Evolutionary conservation across 2,888 invertebrate genomes (phyloP).

Genomic region (Antheraea assamensis): DNA sequence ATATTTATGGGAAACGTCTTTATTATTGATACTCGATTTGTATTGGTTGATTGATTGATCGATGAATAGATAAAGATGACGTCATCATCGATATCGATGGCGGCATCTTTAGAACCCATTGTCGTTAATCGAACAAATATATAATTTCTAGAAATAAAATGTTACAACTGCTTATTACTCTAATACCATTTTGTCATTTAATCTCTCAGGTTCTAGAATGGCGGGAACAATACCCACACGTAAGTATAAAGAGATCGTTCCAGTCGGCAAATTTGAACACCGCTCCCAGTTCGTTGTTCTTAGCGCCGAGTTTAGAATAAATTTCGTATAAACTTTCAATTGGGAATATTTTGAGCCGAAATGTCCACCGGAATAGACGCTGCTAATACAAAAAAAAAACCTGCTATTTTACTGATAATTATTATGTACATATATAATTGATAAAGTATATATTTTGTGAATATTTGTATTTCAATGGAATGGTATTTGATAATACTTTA

Average conservation of each 20-base stretch:
- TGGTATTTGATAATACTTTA: not conserved
- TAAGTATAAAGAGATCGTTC: constrained; percentile 85
- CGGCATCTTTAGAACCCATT: no score
- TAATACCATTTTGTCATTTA: constrained; percentile 13
- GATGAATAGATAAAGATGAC: no score
- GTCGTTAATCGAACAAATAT: no score
- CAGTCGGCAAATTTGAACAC: constrained; percentile 72
- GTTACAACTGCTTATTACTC: no score
- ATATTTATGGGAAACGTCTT: no score
- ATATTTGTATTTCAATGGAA: not conserved
- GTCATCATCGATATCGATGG: no score
- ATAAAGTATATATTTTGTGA: not conserved
- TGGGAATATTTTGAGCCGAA: not conserved
- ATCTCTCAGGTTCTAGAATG: constrained; percentile 78
- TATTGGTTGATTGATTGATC: no score
- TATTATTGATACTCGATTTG: no score
- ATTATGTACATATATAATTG: not conserved
- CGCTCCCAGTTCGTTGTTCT: constrained; percentile 60
- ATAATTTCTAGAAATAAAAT: no score
- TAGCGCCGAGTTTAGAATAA: constrained; percentile 66
- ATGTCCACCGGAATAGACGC: not conserved
- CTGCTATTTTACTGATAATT: not conserved
- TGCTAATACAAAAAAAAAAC: not conserved
- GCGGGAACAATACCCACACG: constrained; percentile 83
- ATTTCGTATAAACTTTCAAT: not conserved